Conservation (phyloP, 2,797 vertebrate species). For the Selene dorsalis region DNA sequence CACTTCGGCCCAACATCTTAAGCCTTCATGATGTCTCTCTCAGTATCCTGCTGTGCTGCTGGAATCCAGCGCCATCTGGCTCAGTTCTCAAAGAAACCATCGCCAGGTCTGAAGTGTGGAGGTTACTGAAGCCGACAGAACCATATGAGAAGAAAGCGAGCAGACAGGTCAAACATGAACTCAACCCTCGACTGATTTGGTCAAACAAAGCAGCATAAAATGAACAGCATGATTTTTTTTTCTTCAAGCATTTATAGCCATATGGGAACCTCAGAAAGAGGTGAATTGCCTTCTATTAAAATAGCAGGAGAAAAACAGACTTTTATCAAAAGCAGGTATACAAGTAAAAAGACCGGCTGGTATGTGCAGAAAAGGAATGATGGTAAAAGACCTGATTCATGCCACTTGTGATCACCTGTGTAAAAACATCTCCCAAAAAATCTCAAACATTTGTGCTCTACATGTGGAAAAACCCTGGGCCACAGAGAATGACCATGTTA, state of each 20-base stretch:
- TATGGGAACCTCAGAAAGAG: background rate
- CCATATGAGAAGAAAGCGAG: slow-evolving; percentile 5
- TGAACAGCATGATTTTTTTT: background rate
- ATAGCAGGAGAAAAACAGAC: background rate
- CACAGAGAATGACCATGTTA: slow-evolving; percentile 32
- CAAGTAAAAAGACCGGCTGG: background rate
- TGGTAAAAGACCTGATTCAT: background rate
- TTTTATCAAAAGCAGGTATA: slow-evolving; percentile 9
- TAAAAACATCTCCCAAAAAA: background rate
- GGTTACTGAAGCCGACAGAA: slow-evolving; percentile 12
- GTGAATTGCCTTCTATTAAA: background rate
- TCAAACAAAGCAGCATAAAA: slow-evolving; percentile 8
- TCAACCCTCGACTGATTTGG: background rate
- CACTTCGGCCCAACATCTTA: slow-evolving; percentile 1
- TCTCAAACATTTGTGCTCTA: slow-evolving; percentile 15
- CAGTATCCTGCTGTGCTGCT: slow-evolving; percentile 29
- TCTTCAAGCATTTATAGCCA: background rate
- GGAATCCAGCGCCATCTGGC: slow-evolving; percentile 43
- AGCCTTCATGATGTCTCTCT: slow-evolving; percentile 33
- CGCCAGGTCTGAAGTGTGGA: slow-evolving; percentile 17
- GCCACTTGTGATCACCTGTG: background rate
- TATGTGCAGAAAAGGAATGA: background rate
- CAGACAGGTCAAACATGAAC: slow-evolving; percentile 15
- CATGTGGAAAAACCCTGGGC: slow-evolving; percentile 26
- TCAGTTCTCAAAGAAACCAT: slow-evolving; percentile 39